A percentile compares a stretch with the other conserved stretches of the same genome.
phyloP scores from a whole-genome alignment of 2,888 invertebrate species.

The Himalopsyche anomala region DNA sequence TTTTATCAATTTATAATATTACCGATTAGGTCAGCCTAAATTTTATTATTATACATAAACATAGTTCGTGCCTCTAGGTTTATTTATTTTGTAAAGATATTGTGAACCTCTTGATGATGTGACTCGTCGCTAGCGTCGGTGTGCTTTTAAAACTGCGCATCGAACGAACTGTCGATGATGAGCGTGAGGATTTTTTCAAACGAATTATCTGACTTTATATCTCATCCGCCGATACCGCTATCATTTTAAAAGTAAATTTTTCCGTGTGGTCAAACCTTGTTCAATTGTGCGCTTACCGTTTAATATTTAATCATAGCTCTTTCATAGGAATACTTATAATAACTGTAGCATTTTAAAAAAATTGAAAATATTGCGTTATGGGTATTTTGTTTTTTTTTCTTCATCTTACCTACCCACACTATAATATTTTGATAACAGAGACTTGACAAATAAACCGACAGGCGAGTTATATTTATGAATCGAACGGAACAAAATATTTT shows the following conservation, averaged over 20 bases:
- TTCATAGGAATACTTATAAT: conserved; percentile 27
- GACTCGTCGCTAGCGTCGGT: not conserved
- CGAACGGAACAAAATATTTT: too few species aligned
- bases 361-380: not conserved
- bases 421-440: too few species aligned
- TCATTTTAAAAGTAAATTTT: not conserved
- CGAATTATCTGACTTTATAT: not conserved
- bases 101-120: conserved; percentile 45
- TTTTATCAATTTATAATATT: conserved; percentile 57
- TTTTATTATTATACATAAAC: conserved; percentile 58
- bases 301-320: conserved; percentile 39
- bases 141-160: conserved; percentile 14
- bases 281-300: conserved; percentile 6
- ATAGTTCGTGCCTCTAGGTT: conserved; percentile 65
- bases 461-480: too few species aligned
- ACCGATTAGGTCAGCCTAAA: conserved; percentile 59
- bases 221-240: not conserved
- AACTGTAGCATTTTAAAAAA: conserved; percentile 23
- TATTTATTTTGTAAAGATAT: conserved; percentile 62
- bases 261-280: not conserved
- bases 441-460: too few species aligned
- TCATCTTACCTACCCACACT: too few species aligned
- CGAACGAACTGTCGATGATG: not conserved
- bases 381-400: not conserved
- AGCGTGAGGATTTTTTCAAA: not conserved